These are phyloP conservation scores for Notiomystis cincta DNA, from an alignment of 2,113 vertebrate genomes.

Conservation along the genomic window DNA sequence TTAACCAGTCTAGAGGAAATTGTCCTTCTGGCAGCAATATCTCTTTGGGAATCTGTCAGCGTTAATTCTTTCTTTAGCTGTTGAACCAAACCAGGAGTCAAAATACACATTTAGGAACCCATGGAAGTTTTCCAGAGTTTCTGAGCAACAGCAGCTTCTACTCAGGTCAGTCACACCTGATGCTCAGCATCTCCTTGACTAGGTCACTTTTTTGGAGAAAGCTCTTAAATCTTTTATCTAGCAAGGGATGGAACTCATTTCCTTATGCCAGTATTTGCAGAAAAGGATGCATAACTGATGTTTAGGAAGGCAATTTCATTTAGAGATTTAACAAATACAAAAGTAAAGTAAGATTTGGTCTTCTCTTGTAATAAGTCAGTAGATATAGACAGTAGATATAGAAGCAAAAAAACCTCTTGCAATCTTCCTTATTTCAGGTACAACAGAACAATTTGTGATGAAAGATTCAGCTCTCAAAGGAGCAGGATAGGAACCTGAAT, in stretches of 20 bases:
- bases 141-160: background rate
- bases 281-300: background rate
- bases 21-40: conserved; percentile 34
- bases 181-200: background rate
- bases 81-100: conserved; percentile 45
- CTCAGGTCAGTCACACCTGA: background rate
- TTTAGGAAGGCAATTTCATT: background rate
- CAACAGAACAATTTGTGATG: background rate
- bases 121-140: background rate
- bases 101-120: conserved; percentile 8
- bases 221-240: background rate
- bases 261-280: background rate
- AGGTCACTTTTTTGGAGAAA: background rate
- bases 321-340: background rate
- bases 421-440: background rate
- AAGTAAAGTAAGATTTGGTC: background rate
- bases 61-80: conserved; percentile 11
- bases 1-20: conserved; percentile 49
- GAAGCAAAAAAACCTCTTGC: background rate
- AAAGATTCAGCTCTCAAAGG: background rate
- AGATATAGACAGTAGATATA: background rate
- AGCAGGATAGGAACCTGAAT: background rate
- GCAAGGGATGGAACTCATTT: background rate
- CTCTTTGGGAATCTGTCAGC: conserved; percentile 23
- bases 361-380: background rate